Percentiles rank a stretch among this genome's conserved stretches.
phyloP scores from a whole-genome alignment of 2,797 vertebrate species.

The Falco naumanni region DNA sequence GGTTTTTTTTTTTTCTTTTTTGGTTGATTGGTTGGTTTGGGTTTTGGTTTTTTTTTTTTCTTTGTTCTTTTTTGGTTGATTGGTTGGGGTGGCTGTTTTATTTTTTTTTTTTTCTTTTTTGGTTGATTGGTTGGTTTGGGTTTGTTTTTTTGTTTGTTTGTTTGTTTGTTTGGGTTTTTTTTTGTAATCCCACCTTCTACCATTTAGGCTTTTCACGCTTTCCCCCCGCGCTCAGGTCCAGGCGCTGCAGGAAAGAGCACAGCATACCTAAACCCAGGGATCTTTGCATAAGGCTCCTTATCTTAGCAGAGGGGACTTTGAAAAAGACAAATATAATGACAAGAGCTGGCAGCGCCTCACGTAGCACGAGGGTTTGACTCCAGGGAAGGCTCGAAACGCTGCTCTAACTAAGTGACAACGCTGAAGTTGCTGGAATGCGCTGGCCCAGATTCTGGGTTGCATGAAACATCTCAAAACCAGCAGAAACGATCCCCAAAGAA shows the following conservation, averaged over 20 bases:
- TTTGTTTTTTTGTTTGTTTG: too few species aligned
- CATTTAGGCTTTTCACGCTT: neutral
- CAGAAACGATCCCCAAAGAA: neutral
- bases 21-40: too few species aligned
- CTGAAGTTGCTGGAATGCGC: neutral
- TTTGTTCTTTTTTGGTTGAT: too few species aligned
- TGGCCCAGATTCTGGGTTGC: neutral
- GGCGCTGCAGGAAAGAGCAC: neutral
- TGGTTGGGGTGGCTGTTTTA: too few species aligned
- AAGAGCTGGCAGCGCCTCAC: neutral
- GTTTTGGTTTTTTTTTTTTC: too few species aligned
- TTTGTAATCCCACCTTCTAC: neutral
- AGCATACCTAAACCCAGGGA: neutral
- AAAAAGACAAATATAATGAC: neutral
- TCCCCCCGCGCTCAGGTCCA: neutral
- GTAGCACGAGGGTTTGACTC: neutral
- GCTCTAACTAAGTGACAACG: neutral
- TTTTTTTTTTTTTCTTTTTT: too few species aligned
- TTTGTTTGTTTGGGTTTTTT: neutral
- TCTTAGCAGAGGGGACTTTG: neutral
- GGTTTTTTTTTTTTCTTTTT: too few species aligned
- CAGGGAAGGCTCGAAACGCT: neutral
- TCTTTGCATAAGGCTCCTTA: neutral
- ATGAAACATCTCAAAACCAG: neutral
- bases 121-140: too few species aligned